Evolutionary conservation across 1,140 invertebrate species (phyloP).

Genomic region (Drosophila mojavensis): DNA sequence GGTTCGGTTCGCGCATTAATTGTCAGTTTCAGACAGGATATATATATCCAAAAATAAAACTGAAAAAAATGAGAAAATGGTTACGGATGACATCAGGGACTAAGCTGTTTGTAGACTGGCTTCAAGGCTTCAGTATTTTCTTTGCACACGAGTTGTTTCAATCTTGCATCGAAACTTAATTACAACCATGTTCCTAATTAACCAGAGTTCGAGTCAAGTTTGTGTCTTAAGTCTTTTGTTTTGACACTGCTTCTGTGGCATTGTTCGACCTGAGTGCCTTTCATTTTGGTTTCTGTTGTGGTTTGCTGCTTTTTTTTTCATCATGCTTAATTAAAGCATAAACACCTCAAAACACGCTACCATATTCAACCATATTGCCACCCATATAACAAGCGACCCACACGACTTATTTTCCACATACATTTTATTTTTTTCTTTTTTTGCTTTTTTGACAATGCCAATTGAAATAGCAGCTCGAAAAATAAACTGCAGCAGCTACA

Average conservation of each 20-base stretch:
- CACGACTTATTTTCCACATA: conserved; percentile 52
- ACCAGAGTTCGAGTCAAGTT: conserved; percentile 21
- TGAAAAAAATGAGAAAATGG: conserved; percentile 17
- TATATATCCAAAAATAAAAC: conserved; percentile 8
- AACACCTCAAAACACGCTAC: conserved; percentile 76
- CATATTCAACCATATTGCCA: conserved; percentile 66
- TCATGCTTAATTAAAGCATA: conserved; percentile 73
- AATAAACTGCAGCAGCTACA: conserved; percentile 68
- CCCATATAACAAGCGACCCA: conserved; percentile 72
- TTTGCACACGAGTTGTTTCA: conserved; percentile 28
- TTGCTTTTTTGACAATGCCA: conserved; percentile 62
- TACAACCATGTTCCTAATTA: conserved; percentile 37
- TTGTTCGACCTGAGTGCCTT: conserved; percentile 46
- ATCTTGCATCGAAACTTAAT: conserved; percentile 25
- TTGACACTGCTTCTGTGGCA: conserved; percentile 28
- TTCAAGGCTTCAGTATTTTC: conserved; percentile 44
- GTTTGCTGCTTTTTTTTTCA: conserved; percentile 25
- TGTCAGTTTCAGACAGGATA: conserved; percentile 41
- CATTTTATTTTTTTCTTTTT: conserved; percentile 6
- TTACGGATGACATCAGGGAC: conserved; percentile 35
- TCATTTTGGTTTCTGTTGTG: conserved; percentile 38
- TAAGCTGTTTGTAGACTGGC: conserved; percentile 42
- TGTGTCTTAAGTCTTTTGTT: conserved; percentile 15
- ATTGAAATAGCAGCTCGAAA: conserved; percentile 54
- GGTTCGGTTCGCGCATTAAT: conserved; percentile 33